These are phyloP conservation scores for Mamestra configurata DNA, from an alignment of 1,140 invertebrate genomes.

Conservation along the genomic window DNA sequence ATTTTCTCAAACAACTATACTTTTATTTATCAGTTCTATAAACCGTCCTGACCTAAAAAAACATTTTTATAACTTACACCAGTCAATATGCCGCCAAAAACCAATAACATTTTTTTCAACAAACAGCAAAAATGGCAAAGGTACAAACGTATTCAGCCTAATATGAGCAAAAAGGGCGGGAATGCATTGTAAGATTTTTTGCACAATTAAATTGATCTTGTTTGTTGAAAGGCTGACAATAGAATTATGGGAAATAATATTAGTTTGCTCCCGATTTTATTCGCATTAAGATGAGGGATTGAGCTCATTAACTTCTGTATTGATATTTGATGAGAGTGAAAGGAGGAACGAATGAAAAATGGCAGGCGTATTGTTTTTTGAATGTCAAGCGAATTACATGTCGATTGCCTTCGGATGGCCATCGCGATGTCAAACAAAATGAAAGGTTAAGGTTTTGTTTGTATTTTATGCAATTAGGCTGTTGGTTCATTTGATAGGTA, in stretches of 20 bases:
- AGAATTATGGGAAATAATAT: slow-evolving; percentile 16
- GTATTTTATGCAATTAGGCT: too few relatives aligned
- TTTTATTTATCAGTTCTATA: too few relatives aligned
- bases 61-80: too few relatives aligned
- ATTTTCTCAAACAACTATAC: too few relatives aligned
- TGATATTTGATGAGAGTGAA: background rate
- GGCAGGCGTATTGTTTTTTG: background rate
- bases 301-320: background rate
- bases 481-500: too few relatives aligned
- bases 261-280: slow-evolving; percentile 18
- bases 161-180: slow-evolving; percentile 10
- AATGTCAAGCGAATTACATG: too few relatives aligned
- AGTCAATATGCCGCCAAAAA: background rate
- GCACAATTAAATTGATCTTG: slow-evolving; percentile 1
- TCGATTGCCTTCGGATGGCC: too few relatives aligned
- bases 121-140: slow-evolving; percentile 13
- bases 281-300: background rate
- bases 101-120: background rate
- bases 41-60: background rate
- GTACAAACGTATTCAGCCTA: background rate
- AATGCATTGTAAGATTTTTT: background rate
- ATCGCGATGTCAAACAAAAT: too few relatives aligned
- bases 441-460: too few relatives aligned
- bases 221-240: slow-evolving; percentile 9
- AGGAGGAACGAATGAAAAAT: background rate